Conservation (phyloP, 2,888 invertebrate genomes). For the Hydroisotoma schaefferi region DNA sequence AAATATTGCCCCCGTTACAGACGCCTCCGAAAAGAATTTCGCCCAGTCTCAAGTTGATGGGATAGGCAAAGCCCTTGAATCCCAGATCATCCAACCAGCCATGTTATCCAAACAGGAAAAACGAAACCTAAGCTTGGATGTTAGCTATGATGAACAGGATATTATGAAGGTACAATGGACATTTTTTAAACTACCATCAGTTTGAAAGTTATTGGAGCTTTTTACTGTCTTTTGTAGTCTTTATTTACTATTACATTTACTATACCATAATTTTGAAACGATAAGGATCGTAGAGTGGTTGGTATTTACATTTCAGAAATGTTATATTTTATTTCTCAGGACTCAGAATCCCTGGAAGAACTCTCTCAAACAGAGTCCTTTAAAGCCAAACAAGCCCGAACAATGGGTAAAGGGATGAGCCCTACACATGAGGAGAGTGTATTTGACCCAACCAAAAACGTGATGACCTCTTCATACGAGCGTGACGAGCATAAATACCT, state of each 20-base stretch:
- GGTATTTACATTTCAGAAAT: too few species aligned
- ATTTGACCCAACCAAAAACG: constrained; percentile 36
- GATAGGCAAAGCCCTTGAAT: constrained; percentile 41
- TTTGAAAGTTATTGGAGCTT: background rate
- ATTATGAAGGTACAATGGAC: constrained; percentile 65
- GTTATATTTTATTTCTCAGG: constrained; percentile 50
- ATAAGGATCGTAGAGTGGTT: too few species aligned
- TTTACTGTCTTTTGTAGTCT: constrained; percentile 20
- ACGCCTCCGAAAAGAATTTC: constrained; percentile 66
- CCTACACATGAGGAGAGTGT: constrained; percentile 39
- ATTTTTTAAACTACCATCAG: background rate
- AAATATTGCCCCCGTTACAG: constrained; percentile 59
- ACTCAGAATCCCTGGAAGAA: constrained; percentile 57
- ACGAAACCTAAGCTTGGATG: constrained; percentile 60
- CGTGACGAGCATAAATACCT: constrained; percentile 47
- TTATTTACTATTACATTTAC: constrained; percentile 5
- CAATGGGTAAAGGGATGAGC: constrained; percentile 32
- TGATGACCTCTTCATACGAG: constrained; percentile 48
- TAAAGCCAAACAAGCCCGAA: constrained; percentile 33
- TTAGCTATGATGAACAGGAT: constrained; percentile 62
- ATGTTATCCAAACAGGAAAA: constrained; percentile 51
- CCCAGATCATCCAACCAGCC: constrained; percentile 47
- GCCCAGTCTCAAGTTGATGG: constrained; percentile 61
- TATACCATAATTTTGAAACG: too few species aligned
- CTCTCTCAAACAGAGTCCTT: constrained; percentile 49